Base-by-base conservation (phyloP, 2,888 invertebrate genomes). In the Ecliptopera silaceata region DNA sequence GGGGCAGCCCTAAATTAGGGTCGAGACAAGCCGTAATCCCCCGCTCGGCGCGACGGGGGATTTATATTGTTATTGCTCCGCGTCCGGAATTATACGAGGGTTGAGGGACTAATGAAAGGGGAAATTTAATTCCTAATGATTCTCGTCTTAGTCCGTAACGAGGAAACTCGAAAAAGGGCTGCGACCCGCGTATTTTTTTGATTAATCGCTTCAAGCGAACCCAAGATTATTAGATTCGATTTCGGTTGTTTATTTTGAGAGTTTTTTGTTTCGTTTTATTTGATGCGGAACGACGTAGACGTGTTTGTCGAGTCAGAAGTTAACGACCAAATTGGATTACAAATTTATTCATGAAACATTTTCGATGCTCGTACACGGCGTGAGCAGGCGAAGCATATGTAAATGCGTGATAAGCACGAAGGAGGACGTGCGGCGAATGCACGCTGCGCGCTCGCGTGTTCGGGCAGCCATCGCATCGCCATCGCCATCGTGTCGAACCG, bases 101-200 rank as follows among this genome's bases (percentile, higher is more conserved):
- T 90, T 90, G 90, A 89, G 91, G 90, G 91, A 91, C 91, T 91
- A 91, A 91, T 91, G 90, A 91, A 91, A 91, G 90, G 90, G 91
- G 90, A 91, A 90, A 91, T 91, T 91, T 91, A 91, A 91, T 90
- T 90, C 91, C 89, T 91, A 91, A 91, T 91, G 91, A 91, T 91
- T 90, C 89, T 87, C 91, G 89, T 91, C 91, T 90, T 89, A 90
- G 90, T 82, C 87, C 86, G 89, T 91, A 91, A 91, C 90, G 90
- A 90, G 90, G 89, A 87, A 88, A 88, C 88, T 88, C 85, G 86
- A 88, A 89, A 91, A 89, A 88, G 88, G 88, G 85, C 87, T 85
- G 81, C 81, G 84, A 86, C 83, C 84, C 78, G 82, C 77, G 74
- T 69, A 79, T 78, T 88, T 88, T 88, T 88, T 88, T 87, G 84